Percentiles rank a stretch among this genome's conserved stretches.
These are phyloP conservation scores for Luperina testacea DNA, from an alignment of 2,888 invertebrate species.

Conservation along the genomic window DNA sequence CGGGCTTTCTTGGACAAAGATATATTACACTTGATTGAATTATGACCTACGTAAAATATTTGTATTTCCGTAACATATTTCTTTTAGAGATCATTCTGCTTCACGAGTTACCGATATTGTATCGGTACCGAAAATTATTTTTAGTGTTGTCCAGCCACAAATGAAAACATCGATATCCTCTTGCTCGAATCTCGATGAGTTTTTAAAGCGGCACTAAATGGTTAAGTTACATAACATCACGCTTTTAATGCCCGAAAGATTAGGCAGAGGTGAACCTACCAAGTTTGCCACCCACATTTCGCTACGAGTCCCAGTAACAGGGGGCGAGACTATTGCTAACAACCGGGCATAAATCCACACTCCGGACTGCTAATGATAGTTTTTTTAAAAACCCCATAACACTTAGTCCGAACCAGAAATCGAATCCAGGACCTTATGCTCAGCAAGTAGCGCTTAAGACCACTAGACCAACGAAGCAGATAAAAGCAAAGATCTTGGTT, in stretches of 20 bases:
- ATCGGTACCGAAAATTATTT: not conserved
- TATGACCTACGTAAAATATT: constrained; percentile 13
- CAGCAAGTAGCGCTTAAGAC: not conserved
- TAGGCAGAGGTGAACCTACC: not conserved
- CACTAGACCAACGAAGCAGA: not conserved
- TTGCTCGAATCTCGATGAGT: not conserved
- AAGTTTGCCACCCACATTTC: not conserved
- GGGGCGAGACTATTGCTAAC: not conserved
- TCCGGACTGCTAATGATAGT: not conserved
- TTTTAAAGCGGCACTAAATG: not conserved
- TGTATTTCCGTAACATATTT: not conserved
- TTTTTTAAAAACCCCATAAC: not conserved
- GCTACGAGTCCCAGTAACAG: not conserved
- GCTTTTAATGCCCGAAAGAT: not conserved
- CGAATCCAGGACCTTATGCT: not conserved
- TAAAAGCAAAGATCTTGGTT: not conserved
- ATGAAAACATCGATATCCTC: not conserved
- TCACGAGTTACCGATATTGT: not conserved
- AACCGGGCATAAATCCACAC: not conserved
- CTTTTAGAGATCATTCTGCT: constrained; percentile 1
- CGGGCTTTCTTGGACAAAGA: not conserved
- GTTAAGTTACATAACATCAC: not conserved
- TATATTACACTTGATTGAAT: constrained; percentile 23
- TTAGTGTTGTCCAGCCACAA: not conserved
- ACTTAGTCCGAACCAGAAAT: not conserved